Evolutionary conservation across 2,888 invertebrate genomes (phyloP).

Genomic region (Apamea monoglypha): DNA sequence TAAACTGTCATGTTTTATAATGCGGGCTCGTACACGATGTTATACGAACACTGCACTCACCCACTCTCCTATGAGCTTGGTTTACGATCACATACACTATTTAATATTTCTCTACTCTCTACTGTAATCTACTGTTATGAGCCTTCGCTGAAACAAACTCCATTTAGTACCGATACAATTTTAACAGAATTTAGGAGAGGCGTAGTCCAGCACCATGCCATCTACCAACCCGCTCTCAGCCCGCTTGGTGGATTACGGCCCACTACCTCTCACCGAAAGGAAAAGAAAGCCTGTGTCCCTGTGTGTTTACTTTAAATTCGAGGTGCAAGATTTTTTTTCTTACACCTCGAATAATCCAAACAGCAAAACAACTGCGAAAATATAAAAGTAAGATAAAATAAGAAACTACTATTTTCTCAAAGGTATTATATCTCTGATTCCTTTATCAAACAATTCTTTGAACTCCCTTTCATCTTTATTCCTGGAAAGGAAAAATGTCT

Average conservation of each 20-base stretch:
- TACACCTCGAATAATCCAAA: neutral
- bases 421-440: neutral
- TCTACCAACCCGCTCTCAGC: no score
- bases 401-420: neutral
- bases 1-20: slow-evolving; percentile 45
- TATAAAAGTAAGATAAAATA: neutral
- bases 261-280: neutral
- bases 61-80: neutral
- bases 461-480: neutral
- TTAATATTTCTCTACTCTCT: slow-evolving; percentile 27
- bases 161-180: slow-evolving; percentile 1
- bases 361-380: neutral
- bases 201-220: neutral
- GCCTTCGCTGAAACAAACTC: neutral
- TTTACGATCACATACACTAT: slow-evolving; percentile 47
- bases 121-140: slow-evolving; percentile 17
- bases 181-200: neutral
- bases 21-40: slow-evolving; percentile 11
- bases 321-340: neutral
- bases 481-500: neutral
- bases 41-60: slow-evolving; percentile 20
- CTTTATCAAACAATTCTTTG: neutral
- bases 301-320: neutral
- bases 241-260: no score
- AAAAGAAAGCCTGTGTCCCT: neutral